Evolutionary conservation across 2,113 vertebrate genomes (phyloP), one percentile per base, ranked within the genome.

Genomic region (Triplophysa siluroides): DNA sequence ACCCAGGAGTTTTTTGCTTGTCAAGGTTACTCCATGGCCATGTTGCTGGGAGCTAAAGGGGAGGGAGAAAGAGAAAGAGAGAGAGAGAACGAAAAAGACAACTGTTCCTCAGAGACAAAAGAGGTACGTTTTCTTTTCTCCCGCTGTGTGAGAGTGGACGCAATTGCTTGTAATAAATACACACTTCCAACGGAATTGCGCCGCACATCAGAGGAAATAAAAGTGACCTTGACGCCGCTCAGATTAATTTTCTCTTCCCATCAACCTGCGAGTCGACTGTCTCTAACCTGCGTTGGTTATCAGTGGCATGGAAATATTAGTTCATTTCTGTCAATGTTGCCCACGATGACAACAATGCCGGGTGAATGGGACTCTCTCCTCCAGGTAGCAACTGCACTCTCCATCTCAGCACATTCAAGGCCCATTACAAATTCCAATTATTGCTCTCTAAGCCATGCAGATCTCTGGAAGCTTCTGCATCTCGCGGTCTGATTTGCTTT

Each of bases 241-340:
- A n/a, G 58, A 47, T 10, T 2, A 67, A 47, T 72, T 78, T 58
- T 68, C 56, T 23, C 26, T 33, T 50, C 2, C 73, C 54, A 73
- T 54, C 24, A 54, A 61, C 56, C 24, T 18, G 47, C 43, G 68
- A 72, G 73, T 82, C 50, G 72, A 50, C 75, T 66, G 21, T 78
- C 68, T 78, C 65, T 78, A 73, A 66, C 67, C 56, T 19, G 54
- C 26, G 80, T 58, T 63, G 41, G 56, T 66, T 60, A 78, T 84
- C 83, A 81, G 76, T 73, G 50, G 18, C 80, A 79, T 43, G 67
- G 67, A 72, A 76, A 79, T 76, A 84, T 84, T 78, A 76, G 58
- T 78, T 82, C 11, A 23, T 82, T 50, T 73, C 63, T 79, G 41
- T 19, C 45, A 23, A 58, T 62, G 38, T 82, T 79, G 52, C 83